Conservation (phyloP, 2,888 invertebrate genomes). For the Pachycephus smyrnensis region DNA sequence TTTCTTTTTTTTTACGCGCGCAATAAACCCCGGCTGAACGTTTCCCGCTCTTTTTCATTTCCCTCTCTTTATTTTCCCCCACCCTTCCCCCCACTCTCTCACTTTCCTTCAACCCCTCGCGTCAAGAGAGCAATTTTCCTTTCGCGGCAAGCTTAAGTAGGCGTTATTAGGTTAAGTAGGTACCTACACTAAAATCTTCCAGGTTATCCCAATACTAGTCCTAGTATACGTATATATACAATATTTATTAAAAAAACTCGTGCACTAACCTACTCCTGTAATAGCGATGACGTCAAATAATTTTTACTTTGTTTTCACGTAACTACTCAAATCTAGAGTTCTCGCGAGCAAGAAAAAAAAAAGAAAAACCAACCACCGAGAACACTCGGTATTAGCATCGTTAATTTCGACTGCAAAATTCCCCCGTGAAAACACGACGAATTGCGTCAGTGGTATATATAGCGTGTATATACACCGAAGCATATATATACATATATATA, state of each 20-base stretch:
- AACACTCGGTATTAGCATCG: too few relatives aligned
- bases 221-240: too few relatives aligned
- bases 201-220: not conserved
- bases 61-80: not conserved
- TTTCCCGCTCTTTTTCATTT: not conserved
- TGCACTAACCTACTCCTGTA: too few relatives aligned
- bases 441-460: not conserved
- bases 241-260: too few relatives aligned
- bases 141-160: not conserved
- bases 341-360: too few relatives aligned
- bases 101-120: not conserved
- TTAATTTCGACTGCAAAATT: too few relatives aligned
- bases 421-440: too few relatives aligned
- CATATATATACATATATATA: too few relatives aligned
- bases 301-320: too few relatives aligned
- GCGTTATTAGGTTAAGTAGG: not conserved
- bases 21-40: not conserved
- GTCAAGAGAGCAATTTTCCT: not conserved
- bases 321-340: too few relatives aligned
- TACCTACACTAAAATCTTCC: not conserved
- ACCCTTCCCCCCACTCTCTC: not conserved
- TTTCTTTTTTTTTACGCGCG: not conserved
- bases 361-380: too few relatives aligned
- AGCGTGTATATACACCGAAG: not conserved
- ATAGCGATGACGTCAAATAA: too few relatives aligned